Evolutionary conservation across 1,140 invertebrate species (phyloP), one percentile per base, ranked within the genome.

Genomic region (Planococcus citri): DNA sequence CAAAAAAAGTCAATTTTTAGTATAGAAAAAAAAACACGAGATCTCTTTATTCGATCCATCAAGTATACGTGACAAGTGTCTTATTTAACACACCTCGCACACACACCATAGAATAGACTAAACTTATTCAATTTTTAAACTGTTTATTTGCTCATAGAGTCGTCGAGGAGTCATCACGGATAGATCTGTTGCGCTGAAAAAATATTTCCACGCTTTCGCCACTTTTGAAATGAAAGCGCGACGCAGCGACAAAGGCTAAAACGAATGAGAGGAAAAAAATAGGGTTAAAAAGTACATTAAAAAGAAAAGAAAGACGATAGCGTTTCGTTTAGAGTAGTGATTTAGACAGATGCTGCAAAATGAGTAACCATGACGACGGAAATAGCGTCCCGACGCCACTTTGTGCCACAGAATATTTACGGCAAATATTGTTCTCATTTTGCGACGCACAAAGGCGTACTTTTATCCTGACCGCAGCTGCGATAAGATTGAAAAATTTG

Each of bases 251-350:
- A 51, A 51, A 51, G 41, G 41, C 41, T 51, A 51, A 51, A 51
- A 51, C 41, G 41, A 51, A 51, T 51, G 41, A 51, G 41, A 51
- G 41, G n/a, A 51, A 51, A 51, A 51, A 51, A 51, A 51, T 51
- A 51, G 41, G 41, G 41, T 51, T 33, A 51, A 51, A 51, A 51
- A 51, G 41, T 51, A 51, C 41, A 51, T 51, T 51, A 51, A 51
- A 51, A 51, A 51, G 41, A 51, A 51, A 51, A 51, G 41, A 51
- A 51, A 51, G 41, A 51, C 41, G 41, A 51, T 51, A 51, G 41
- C 41, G 41, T 51, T 51, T 51, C 41, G 41, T 51, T 51, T 51
- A 51, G 41, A 51, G 41, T 51, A 51, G 41, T 51, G 41, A 51
- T 51, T 51, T 51, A 51, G 41, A 51, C 41, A 51, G 41, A 51